Percentiles rank a stretch among this genome's conserved stretches.
Evolutionary conservation across 1,140 invertebrate species (phyloP).

Genomic region (Pteromalus puparum): DNA sequence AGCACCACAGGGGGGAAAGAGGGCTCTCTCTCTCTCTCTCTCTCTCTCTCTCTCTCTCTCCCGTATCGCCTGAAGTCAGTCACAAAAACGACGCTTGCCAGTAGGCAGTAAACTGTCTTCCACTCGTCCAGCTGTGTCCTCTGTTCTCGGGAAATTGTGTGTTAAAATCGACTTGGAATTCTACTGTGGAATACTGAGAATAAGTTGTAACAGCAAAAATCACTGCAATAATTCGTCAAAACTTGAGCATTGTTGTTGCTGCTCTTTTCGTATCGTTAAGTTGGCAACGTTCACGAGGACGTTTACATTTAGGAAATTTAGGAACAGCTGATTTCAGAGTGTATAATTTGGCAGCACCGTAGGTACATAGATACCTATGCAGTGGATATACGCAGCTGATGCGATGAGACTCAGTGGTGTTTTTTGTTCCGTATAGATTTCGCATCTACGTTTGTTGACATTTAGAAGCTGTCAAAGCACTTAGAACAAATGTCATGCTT

Average conservation of each 20-base stretch:
- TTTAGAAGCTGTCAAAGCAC: conserved; percentile 28
- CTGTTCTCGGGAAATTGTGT: no score
- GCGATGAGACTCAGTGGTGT: conserved; percentile 24
- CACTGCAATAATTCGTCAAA: no score
- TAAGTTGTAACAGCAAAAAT: neutral
- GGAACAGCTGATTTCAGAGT: conserved; percentile 7
- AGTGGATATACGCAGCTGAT: neutral
- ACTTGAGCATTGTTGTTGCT: neutral
- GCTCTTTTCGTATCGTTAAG: neutral
- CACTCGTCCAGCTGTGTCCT: no score
- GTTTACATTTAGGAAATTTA: no score
- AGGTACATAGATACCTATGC: no score
- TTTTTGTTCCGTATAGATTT: conserved; percentile 28
- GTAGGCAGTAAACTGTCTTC: no score
- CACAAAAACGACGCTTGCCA: neutral
- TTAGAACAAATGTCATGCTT: conserved; percentile 19
- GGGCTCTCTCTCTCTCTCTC: neutral
- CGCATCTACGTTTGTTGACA: conserved; percentile 42
- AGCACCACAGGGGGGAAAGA: neutral
- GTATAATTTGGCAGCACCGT: conserved; percentile 33
- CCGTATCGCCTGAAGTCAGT: neutral
- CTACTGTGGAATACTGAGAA: no score
- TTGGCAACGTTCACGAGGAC: neutral
- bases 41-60: neutral
- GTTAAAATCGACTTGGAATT: no score